These are phyloP conservation scores for Cyprinodon tularosa DNA, from an alignment of 2,113 vertebrate genomes.

Conservation along the genomic window DNA sequence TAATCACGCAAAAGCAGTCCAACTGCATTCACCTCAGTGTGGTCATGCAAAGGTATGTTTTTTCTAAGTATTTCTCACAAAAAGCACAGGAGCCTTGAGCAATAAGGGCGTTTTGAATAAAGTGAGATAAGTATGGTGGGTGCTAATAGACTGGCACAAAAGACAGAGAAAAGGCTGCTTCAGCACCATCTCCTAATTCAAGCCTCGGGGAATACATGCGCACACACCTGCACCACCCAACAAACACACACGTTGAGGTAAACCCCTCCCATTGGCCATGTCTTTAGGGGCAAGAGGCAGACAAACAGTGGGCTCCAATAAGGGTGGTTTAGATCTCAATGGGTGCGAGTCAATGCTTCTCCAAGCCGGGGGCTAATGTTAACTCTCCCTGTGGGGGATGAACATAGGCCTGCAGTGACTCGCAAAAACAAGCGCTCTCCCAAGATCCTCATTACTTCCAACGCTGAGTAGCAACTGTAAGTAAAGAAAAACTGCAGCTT, in stretches of 20 bases:
- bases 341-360: constrained; percentile 79
- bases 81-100: constrained; percentile 34
- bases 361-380: constrained; percentile 79
- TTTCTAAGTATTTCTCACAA: constrained; percentile 29
- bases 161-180: constrained; percentile 71
- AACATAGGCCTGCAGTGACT: constrained; percentile 65
- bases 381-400: constrained; percentile 75
- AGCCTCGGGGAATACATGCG: constrained; percentile 65
- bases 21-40: constrained; percentile 14
- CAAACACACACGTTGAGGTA: constrained; percentile 57
- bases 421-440: constrained; percentile 77
- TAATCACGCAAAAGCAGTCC: constrained; percentile 53
- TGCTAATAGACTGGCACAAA: constrained; percentile 60
- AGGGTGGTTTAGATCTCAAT: constrained; percentile 77
- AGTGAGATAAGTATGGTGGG: constrained; percentile 54
- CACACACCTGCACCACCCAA: constrained; percentile 47
- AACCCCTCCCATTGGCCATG: constrained; percentile 69
- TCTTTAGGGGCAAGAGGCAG: constrained; percentile 70
- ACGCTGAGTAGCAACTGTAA: constrained; percentile 77
- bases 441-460: constrained; percentile 82
- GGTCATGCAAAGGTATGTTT: not conserved
- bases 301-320: constrained; percentile 79
- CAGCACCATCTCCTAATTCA: constrained; percentile 73
- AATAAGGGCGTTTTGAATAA: constrained; percentile 52
- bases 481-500: constrained; percentile 82